A percentile compares a stretch with the other conserved stretches of the same genome.
Conservation (phyloP, 2,888 invertebrate genomes). For the Sphaerophoria taeniata region DNA sequence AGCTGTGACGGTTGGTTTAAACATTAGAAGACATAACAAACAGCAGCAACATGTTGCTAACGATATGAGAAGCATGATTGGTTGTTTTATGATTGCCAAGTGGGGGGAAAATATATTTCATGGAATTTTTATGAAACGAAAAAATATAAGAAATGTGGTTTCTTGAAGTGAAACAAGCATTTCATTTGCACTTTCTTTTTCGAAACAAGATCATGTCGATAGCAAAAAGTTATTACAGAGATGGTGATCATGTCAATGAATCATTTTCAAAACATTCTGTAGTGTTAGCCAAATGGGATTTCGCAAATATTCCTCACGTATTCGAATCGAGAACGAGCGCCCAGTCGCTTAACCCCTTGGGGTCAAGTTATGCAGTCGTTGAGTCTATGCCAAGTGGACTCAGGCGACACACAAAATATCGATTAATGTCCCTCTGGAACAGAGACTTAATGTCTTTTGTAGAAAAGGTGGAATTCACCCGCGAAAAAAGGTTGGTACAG, state of each 20-base stretch:
- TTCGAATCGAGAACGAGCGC: constrained; percentile 19
- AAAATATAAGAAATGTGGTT: too few relatives aligned
- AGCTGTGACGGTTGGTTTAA: constrained; percentile 39
- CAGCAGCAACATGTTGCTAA: constrained; percentile 63
- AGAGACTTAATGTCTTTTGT: too few relatives aligned
- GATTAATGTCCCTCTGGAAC: too few relatives aligned
- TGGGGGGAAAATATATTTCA: too few relatives aligned
- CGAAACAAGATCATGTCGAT: not conserved
- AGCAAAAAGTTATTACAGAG: not conserved
- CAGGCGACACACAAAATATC: too few relatives aligned
- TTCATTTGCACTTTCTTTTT: too few relatives aligned
- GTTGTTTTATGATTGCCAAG: constrained; percentile 8
- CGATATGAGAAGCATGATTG: not conserved
- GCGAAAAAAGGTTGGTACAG: too few relatives aligned
- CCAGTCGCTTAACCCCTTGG: constrained; percentile 54
- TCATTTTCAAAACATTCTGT: constrained; percentile 56
- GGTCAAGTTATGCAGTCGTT: constrained; percentile 70
- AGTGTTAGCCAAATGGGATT: constrained; percentile 36
- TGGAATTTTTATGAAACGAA: too few relatives aligned
- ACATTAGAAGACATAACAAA: not conserved
- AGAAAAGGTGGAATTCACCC: too few relatives aligned
- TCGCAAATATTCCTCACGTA: constrained; percentile 7
- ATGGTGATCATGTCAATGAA: constrained; percentile 33
- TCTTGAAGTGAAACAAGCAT: too few relatives aligned
- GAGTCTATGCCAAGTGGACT: constrained; percentile 56